Base-by-base conservation (phyloP, 53 echinoderm and acorn worm species). In the Henricia sp. region DNA sequence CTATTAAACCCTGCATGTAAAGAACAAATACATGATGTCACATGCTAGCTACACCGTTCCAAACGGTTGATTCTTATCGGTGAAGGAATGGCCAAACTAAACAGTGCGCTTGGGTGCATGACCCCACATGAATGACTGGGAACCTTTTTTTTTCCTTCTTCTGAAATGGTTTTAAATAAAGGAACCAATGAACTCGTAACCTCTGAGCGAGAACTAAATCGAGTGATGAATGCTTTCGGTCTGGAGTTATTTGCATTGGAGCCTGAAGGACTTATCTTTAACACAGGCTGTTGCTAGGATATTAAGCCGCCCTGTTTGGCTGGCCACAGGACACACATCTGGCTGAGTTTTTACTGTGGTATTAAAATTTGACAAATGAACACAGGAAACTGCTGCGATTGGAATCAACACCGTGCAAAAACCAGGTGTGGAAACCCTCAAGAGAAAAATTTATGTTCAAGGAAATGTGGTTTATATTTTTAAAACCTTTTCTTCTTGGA, bases 101-200 rank as follows among this genome's bases (percentile, higher is more conserved):
- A 73, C 73, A 73, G 35, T 52, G 9, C 35, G n/a, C 50, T 37
- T 32, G 21, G 52, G 73, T 73, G 73, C 34, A 73, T 73, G 73
- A 73, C 73, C 73, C 37, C 20, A 36, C 36, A 29, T 73, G n/a
- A 52, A 54, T 35, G 39, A 40, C 42, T 8, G 24, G 52, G 37
- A 34, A 60, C 29, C 29, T 32, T 32, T 32, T 58, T 58, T 58
- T 3, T 25, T 23, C 28, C 1, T 6, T 23, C n/a, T n/a, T n/a
- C n/a, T n/a, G n/a, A 3, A 60, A 28, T 60, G 62, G 6, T 16
- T 28, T 32, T 9, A 20, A 13, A 56, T 1, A 56, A 23, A 34
- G 6, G 38, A 37, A 32, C 24, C n/a, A 17, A 10, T 1, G n/a
- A 50, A 14, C 36, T 37, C 52, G 21, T 73, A 52, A 68, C 37